phyloP scores from a whole-genome alignment of 2,113 vertebrate genomes.

The Syngnathoides biaculeatus region DNA sequence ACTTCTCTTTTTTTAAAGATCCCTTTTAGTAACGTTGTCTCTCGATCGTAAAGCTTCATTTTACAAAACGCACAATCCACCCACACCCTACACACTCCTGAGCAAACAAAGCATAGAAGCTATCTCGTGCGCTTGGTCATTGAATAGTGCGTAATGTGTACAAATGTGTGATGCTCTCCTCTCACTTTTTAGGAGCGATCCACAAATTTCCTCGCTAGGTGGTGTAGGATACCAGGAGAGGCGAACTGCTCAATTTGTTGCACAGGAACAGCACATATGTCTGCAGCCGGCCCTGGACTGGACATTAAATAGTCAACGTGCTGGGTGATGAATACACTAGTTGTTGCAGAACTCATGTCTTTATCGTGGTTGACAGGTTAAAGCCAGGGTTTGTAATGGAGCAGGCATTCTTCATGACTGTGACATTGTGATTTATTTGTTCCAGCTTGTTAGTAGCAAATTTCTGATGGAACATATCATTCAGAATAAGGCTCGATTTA shows the following conservation, averaged over 20 bases:
- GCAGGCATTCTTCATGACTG: not conserved
- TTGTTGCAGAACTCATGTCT: not conserved
- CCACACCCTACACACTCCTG: not conserved
- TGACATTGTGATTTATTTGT: not conserved
- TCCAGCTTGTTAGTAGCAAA: not conserved
- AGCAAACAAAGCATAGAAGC: slow-evolving; percentile 9
- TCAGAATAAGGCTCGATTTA: not conserved
- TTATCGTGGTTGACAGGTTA: not conserved
- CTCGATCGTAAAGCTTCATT: not conserved
- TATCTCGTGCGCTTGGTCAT: not conserved
- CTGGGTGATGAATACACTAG: not conserved
- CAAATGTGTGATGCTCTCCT: slow-evolving; percentile 14
- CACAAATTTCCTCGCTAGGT: slow-evolving; percentile 47
- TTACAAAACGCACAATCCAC: slow-evolving; percentile 1
- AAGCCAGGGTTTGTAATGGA: not conserved
- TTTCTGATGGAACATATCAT: not conserved
- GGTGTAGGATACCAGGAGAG: slow-evolving; percentile 56
- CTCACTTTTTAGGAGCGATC: slow-evolving; percentile 19
- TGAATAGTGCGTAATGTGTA: not conserved
- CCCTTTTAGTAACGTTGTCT: slow-evolving; percentile 61
- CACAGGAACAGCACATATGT: slow-evolving; percentile 1
- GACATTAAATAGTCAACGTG: not conserved
- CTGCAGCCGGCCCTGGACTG: slow-evolving; percentile 2
- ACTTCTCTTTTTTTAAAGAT: slow-evolving; percentile 20
- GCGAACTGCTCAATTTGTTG: slow-evolving; percentile 12